These are phyloP conservation scores for Sternotherus odoratus DNA, from an alignment of 2,797 vertebrate species.

Conservation along the genomic window DNA sequence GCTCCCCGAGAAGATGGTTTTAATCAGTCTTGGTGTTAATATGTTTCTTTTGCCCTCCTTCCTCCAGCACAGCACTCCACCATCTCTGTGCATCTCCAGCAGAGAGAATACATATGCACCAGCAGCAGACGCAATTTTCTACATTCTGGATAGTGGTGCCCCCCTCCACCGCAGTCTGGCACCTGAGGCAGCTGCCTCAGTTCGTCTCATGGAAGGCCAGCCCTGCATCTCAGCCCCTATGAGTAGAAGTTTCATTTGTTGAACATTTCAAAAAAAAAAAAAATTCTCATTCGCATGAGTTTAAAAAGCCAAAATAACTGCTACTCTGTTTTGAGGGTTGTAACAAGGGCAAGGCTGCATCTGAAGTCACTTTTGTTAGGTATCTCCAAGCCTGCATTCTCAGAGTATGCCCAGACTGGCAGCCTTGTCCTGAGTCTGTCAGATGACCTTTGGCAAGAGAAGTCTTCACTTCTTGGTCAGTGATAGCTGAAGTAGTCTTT, in stretches of 20 bases:
- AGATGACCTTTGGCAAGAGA: background rate
- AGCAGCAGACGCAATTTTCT: too few relatives aligned
- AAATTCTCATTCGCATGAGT: background rate
- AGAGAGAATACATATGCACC: too few relatives aligned
- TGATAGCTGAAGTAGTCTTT: background rate
- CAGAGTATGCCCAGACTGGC: background rate
- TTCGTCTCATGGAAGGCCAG: too few relatives aligned
- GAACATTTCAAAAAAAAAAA: background rate
- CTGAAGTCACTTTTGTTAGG: background rate
- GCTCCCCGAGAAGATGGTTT: too few relatives aligned
- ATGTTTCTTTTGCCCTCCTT: too few relatives aligned
- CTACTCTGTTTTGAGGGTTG: background rate
- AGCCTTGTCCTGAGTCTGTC: background rate
- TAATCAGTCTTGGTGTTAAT: too few relatives aligned
- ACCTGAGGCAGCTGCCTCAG: too few relatives aligned
- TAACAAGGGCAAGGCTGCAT: background rate
- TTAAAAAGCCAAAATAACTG: background rate
- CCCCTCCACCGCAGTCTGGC: too few relatives aligned
- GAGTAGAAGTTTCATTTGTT: background rate
- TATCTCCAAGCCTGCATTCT: background rate
- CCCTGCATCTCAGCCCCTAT: background rate
- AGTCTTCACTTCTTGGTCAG: background rate
- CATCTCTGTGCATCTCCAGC: too few relatives aligned
- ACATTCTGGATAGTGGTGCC: too few relatives aligned
- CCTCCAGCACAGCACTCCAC: too few relatives aligned